These are phyloP conservation scores for Clinocottus analis DNA, from an alignment of 2,113 vertebrate species.

Conservation along the genomic window DNA sequence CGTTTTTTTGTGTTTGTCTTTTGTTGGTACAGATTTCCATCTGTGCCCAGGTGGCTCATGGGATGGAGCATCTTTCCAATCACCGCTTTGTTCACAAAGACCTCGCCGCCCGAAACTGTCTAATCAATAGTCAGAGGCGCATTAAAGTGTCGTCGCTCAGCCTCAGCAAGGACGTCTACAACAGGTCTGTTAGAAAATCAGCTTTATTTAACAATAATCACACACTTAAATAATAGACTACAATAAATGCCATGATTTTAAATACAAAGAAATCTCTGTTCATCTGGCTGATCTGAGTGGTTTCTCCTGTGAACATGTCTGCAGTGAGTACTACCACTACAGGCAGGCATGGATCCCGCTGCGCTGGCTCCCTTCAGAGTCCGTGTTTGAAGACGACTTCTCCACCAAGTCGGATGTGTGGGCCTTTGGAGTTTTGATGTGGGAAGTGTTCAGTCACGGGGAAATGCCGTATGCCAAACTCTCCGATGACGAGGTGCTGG, in stretches of 20 bases:
- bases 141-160: slow-evolving; percentile 93
- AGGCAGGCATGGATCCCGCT: slow-evolving; percentile 95
- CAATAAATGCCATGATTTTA: neutral
- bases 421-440: slow-evolving; percentile 98
- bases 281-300: neutral
- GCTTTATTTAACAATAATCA: neutral
- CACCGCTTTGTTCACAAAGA: slow-evolving; percentile 96
- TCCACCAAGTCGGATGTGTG: slow-evolving; percentile 97
- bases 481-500: slow-evolving; percentile 91
- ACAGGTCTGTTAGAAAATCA: slow-evolving; percentile 84
- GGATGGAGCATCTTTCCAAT: slow-evolving; percentile 97
- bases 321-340: slow-evolving; percentile 96
- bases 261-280: neutral
- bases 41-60: slow-evolving; percentile 94
- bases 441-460: slow-evolving; percentile 95
- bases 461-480: slow-evolving; percentile 91
- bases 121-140: slow-evolving; percentile 92
- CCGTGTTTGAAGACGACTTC: slow-evolving; percentile 94
- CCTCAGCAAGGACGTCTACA: slow-evolving; percentile 98
- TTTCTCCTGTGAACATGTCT: slow-evolving; percentile 6
- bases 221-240: neutral
- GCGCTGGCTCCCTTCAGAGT: slow-evolving; percentile 96
- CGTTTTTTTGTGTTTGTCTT: neutral
- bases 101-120: slow-evolving; percentile 94
- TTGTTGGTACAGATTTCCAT: slow-evolving; percentile 86